These are phyloP conservation scores for Aphis craccivora DNA, from an alignment of 1,140 invertebrate genomes.

Conservation along the genomic window DNA sequence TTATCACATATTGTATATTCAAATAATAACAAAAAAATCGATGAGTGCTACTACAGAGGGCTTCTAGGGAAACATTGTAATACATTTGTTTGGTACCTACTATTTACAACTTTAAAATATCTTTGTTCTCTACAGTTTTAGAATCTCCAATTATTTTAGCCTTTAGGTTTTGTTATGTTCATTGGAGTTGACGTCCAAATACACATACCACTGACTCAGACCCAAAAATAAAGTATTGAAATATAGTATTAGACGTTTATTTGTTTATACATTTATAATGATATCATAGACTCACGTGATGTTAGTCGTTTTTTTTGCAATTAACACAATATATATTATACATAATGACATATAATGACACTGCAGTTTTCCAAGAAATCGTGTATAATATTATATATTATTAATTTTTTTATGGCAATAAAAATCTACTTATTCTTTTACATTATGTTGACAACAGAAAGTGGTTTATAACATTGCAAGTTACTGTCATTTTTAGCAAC, in stretches of 20 bases:
- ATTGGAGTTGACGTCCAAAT: neutral
- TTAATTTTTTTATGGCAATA: neutral
- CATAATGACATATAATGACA: neutral
- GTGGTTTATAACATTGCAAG: neutral
- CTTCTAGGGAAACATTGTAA: too few species aligned
- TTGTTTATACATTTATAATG: neutral
- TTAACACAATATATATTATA: neutral
- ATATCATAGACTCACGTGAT: neutral
- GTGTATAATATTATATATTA: neutral
- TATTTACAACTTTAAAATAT: neutral
- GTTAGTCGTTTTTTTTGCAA: neutral
- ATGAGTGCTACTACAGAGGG: too few species aligned
- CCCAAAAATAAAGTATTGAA: neutral
- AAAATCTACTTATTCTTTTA: neutral
- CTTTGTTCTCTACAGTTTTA: neutral
- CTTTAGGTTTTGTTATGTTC: too few species aligned
- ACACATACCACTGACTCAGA: neutral
- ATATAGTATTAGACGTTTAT: neutral
- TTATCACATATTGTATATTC: too few species aligned
- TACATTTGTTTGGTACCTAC: neutral
- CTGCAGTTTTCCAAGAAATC: neutral
- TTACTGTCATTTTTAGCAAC: slow-evolving; percentile 12
- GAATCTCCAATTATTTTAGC: neutral
- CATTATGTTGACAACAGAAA: neutral
- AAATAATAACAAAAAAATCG: too few species aligned